Base-by-base conservation (phyloP, 2,888 invertebrate genomes). In the Yponomeuta cagnagella region DNA sequence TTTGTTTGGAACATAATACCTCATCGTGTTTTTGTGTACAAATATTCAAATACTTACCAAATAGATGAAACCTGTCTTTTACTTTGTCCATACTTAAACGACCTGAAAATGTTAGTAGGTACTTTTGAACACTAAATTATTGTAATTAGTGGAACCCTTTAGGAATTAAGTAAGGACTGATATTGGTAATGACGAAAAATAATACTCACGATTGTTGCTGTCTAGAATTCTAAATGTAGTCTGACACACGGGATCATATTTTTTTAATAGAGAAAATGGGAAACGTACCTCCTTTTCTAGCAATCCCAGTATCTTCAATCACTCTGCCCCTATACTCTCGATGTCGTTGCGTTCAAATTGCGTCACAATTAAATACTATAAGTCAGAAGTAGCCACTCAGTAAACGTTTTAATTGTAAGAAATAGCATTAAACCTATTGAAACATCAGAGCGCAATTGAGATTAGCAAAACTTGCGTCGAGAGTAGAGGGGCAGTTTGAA, bases 81-180 rank as follows among this genome's bases (percentile, higher is more conserved):
- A 65, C 65, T 30, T 4, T 31, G 33, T 23, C 65, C 65, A 65
- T 65, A 30, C 65, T 65, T 65, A 4, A 65, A 30, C 65, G 65
- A 30, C 64, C 31, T 30, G 63, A 65, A 4, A 68, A 48, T 48
- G 43, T 68, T 23, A 48, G 48, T 15, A 12, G 15, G 52, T 58
- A 58, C 52, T 15, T 58, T 58, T 1, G 52, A 58, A 58, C 52
- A 58, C 52, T 58, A 58, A 58, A 58, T 58, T 58, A 58, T 12
- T 58, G 64, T 31, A 43, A 65, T 15, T 75, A 76, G 75, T 76
- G 73, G 73, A 77, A 80, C 79, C 81, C 78, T 78, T 80, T 91
- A 89, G 89, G 74, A 78, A 76, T 85, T 91, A 91, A 91, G 90
- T 89, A 88, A 85, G 91, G 88, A 91, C 91, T 90, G 91, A 91